These are phyloP conservation scores for Ceryle rudis DNA, from an alignment of 2,797 vertebrate species.

Conservation along the genomic window DNA sequence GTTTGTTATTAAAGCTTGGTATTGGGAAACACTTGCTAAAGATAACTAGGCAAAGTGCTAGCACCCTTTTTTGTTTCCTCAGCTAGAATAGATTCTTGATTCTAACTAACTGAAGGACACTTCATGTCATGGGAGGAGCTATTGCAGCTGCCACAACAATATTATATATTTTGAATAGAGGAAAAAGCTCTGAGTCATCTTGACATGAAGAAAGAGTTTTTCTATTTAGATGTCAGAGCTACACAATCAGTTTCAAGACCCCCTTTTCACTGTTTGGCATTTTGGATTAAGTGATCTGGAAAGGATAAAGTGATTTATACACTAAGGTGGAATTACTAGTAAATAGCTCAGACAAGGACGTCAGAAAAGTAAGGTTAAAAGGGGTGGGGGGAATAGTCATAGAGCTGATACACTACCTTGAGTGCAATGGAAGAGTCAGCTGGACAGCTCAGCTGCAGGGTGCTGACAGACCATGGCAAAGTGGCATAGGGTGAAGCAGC, in stretches of 20 bases:
- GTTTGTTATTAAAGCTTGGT: neutral
- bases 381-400: neutral
- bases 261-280: neutral
- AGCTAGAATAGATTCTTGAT: neutral
- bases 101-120: neutral
- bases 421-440: neutral
- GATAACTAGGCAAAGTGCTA: neutral
- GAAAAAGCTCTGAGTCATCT: neutral
- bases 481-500: neutral
- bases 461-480: neutral
- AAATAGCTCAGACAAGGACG: neutral
- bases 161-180: neutral
- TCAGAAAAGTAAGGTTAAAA: neutral
- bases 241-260: neutral
- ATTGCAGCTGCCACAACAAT: neutral
- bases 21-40: neutral
- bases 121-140: neutral
- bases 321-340: neutral
- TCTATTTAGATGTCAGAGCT: neutral
- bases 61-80: neutral
- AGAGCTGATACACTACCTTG: neutral
- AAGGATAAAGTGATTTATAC: neutral
- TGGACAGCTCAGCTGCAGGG: accelerated
- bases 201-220: neutral
- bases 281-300: neutral